Evolutionary conservation across 2,113 vertebrate species (phyloP).

Genomic region (Sinocyclocheilus anshuiensis): DNA sequence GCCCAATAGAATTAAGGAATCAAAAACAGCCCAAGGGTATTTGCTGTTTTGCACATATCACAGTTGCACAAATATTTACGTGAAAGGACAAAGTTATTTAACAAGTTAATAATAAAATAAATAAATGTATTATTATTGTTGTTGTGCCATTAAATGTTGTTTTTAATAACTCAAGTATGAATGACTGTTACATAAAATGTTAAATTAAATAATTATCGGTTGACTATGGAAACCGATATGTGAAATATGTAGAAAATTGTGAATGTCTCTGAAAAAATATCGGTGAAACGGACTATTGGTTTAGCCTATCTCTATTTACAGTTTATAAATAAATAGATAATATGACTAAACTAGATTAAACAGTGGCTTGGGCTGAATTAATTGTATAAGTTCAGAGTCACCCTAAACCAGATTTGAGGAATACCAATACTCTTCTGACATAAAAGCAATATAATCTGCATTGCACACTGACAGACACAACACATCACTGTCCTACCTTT

Average conservation of each 20-base stretch:
- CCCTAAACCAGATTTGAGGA: not conserved
- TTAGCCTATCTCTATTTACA: not conserved
- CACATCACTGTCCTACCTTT: conserved; percentile 82
- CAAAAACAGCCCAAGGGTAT: not conserved
- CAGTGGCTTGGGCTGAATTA: not conserved
- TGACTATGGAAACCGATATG: not conserved
- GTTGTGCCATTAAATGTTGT: not conserved
- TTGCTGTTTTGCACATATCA: not conserved
- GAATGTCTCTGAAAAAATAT: not conserved
- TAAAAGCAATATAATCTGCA: not conserved
- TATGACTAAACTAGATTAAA: not conserved
- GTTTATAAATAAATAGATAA: not conserved
- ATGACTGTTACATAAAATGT: not conserved
- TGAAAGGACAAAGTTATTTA: not conserved
- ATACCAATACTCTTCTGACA: not conserved
- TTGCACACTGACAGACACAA: not conserved
- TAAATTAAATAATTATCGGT: not conserved
- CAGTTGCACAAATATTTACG: not conserved
- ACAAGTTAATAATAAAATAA: not conserved
- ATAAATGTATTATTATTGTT: not conserved
- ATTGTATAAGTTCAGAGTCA: not conserved
- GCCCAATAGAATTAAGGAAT: not conserved
- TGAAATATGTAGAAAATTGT: not conserved
- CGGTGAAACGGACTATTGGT: not conserved
- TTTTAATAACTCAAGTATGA: not conserved